phyloP scores from a whole-genome alignment of 2,797 vertebrate species.

The Halcyon leucocephala region DNA sequence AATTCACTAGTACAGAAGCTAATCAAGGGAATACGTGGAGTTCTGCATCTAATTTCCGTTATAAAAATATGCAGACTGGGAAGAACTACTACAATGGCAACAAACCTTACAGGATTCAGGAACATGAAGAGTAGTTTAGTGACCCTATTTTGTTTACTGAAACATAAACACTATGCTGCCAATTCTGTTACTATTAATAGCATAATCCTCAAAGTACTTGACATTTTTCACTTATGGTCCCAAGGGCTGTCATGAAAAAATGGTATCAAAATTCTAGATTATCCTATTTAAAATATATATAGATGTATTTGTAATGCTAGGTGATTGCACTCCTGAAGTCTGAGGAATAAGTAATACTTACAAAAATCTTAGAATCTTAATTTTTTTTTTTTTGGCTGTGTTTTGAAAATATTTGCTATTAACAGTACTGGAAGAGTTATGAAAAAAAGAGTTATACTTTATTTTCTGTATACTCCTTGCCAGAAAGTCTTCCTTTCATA shows the following conservation, averaged over 20 bases:
- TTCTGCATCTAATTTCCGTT: background rate
- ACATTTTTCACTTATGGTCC: background rate
- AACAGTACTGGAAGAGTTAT: background rate
- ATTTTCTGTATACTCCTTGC: background rate
- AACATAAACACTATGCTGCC: background rate
- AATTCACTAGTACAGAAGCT: background rate
- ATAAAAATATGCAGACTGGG: background rate
- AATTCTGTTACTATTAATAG: background rate
- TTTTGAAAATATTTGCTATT: background rate
- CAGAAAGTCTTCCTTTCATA: background rate
- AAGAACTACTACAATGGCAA: background rate
- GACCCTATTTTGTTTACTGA: background rate
- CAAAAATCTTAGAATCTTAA: background rate
- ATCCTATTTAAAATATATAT: background rate
- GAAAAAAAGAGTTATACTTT: background rate
- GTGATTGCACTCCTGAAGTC: background rate
- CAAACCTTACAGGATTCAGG: background rate
- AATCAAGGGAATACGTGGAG: background rate
- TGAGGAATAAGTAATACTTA: background rate
- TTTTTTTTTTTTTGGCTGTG: background rate
- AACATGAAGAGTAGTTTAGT: background rate
- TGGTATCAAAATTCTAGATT: background rate
- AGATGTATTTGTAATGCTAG: background rate
- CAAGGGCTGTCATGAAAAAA: background rate
- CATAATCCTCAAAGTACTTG: background rate